Evolutionary conservation across 2,113 vertebrate genomes (phyloP).

Genomic region (Lepidothrix coronata): DNA sequence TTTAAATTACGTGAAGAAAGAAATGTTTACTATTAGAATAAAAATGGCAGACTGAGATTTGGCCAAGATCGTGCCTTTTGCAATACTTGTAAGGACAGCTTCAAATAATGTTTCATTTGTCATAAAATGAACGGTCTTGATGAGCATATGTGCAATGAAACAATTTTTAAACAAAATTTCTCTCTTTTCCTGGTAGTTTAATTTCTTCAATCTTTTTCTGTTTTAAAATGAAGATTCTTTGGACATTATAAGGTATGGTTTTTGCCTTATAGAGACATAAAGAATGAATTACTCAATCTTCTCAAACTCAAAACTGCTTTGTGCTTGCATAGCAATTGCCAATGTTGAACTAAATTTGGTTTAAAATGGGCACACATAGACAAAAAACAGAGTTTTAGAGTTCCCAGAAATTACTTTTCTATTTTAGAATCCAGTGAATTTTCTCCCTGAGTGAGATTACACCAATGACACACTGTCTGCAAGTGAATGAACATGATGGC

Average conservation of each 20-base stretch:
- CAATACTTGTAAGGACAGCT: neutral
- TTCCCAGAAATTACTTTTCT: neutral
- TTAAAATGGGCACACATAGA: neutral
- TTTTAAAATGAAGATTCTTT: neutral
- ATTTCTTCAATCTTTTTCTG: neutral
- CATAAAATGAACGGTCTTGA: neutral
- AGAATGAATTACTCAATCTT: neutral
- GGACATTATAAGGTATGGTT: neutral
- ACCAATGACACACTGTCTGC: neutral
- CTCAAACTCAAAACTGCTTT: neutral
- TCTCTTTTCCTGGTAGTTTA: neutral
- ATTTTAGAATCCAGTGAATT: slow-evolving; percentile 17
- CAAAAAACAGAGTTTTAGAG: neutral
- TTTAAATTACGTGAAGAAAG: neutral
- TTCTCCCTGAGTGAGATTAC: neutral
- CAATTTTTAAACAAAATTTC: neutral
- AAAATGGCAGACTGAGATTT: neutral
- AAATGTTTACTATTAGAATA: neutral
- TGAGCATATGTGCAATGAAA: neutral
- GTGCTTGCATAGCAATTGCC: neutral
- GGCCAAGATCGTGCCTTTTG: neutral
- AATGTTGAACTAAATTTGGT: neutral
- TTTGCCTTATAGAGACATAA: neutral
- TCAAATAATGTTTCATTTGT: neutral
- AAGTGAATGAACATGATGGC: slow-evolving; percentile 4